phyloP scores from a whole-genome alignment of 1,140 invertebrate genomes.

The Macrocentrus cingulum region DNA sequence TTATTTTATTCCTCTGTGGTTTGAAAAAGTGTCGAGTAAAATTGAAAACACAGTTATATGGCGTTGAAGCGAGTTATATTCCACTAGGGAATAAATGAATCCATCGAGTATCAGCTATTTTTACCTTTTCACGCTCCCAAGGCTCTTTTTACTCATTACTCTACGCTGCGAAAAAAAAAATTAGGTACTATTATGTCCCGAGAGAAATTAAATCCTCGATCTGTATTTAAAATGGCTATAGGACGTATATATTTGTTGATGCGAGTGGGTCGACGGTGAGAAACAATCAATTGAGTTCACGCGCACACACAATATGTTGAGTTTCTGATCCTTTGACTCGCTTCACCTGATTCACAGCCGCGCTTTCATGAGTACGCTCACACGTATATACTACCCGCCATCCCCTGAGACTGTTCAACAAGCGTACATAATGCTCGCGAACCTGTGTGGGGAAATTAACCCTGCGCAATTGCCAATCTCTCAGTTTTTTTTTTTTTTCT shows the following conservation, averaged over 20 bases:
- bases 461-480: constrained; percentile 26
- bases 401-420: constrained; percentile 21
- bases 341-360: neutral
- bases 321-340: neutral
- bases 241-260: neutral
- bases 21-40: constrained; percentile 13
- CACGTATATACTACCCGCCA: neutral
- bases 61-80: constrained; percentile 1
- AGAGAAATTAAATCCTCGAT: constrained; percentile 7
- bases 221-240: neutral
- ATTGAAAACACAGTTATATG: neutral
- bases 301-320: constrained; percentile 19
- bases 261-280: constrained; percentile 11
- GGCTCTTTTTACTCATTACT: constrained; percentile 2
- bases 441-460: constrained; percentile 27
- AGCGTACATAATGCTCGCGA: constrained; percentile 19
- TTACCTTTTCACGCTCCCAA: constrained; percentile 1
- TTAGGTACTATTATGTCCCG: constrained; percentile 18
- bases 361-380: constrained; percentile 5
- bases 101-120: constrained; percentile 22
- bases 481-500: neutral
- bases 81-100: constrained; percentile 13
- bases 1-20: constrained; percentile 10
- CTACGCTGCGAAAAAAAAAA: neutral
- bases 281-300: constrained; percentile 24